Evolutionary conservation across 2,797 vertebrate species (phyloP).

Genomic region (Podarcis siculus): DNA sequence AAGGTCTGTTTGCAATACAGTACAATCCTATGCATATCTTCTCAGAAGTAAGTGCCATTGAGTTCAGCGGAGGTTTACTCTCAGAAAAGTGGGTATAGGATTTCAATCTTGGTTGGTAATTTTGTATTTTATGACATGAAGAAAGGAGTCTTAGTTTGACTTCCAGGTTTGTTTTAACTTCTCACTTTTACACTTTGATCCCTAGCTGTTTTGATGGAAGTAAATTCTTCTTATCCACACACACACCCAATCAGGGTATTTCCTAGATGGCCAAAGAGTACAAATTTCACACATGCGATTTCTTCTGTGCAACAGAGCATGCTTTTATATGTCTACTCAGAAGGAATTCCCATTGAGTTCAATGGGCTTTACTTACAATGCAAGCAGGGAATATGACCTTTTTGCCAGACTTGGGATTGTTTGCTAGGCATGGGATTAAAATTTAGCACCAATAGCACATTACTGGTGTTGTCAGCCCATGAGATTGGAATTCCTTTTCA

Average conservation of each 20-base stretch:
- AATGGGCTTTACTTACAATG: too few species aligned
- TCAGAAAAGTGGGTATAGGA: neutral
- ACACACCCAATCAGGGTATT: neutral
- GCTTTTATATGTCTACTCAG: too few species aligned
- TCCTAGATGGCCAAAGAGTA: neutral
- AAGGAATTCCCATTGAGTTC: too few species aligned
- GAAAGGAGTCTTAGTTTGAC: neutral
- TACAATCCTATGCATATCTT: neutral
- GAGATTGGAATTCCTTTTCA: neutral
- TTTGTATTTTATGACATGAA: neutral
- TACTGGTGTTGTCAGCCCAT: neutral
- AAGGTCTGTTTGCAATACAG: neutral
- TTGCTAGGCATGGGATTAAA: neutral
- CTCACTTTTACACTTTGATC: neutral
- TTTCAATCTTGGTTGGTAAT: neutral
- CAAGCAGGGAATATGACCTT: neutral
- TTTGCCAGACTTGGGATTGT: neutral
- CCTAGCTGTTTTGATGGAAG: neutral
- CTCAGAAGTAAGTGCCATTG: neutral
- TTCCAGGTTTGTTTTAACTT: neutral
- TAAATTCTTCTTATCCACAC: neutral
- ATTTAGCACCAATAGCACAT: neutral
- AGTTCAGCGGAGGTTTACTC: neutral
- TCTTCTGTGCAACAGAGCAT: neutral
- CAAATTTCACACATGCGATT: neutral